Conservation (phyloP, 2,797 vertebrate species). For the Coregonus sp. region DNA sequence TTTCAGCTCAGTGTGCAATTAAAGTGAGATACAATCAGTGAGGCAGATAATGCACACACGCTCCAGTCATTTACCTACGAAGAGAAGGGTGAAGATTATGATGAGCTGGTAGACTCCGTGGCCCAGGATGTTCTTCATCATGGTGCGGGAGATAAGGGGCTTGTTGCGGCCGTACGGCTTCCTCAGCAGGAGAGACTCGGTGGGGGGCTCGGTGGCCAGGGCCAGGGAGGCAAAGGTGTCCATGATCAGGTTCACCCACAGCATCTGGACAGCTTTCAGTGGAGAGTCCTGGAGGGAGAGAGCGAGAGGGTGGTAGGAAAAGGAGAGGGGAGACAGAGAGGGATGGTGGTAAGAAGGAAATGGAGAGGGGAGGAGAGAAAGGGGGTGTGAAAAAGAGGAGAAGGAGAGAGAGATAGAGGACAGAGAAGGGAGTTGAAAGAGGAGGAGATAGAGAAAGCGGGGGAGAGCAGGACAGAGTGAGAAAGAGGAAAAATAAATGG, state of each 20-base stretch:
- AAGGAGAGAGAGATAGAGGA: neutral
- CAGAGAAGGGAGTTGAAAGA: neutral
- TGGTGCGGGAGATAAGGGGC: conserved; percentile 96
- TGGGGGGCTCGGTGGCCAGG: conserved; percentile 97
- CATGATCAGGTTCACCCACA: conserved; percentile 99
- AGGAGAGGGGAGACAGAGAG: neutral
- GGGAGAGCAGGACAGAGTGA: neutral
- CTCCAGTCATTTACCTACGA: conserved; percentile 83
- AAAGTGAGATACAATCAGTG: neutral
- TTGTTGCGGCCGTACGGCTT: conserved; percentile 98
- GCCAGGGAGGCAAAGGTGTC: conserved; percentile 93
- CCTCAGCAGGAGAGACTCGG: conserved; percentile 91
- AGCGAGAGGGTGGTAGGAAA: neutral
- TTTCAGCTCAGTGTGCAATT: no score
- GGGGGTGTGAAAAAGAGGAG: neutral
- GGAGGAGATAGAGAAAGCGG: neutral
- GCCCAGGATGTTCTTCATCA: conserved; percentile 99
- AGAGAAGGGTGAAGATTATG: conserved; percentile 93
- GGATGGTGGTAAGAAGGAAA: neutral
- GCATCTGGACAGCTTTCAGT: conserved; percentile 97
- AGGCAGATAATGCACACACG: neutral
- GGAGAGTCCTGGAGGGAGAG: conserved; percentile 79
- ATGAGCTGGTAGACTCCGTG: conserved; percentile 94
- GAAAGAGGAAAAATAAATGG: neutral
- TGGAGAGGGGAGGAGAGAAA: neutral